Evolutionary conservation across 1,140 invertebrate genomes (phyloP), one percentile per base, ranked within the genome.

Genomic region (Dryas iulia): DNA sequence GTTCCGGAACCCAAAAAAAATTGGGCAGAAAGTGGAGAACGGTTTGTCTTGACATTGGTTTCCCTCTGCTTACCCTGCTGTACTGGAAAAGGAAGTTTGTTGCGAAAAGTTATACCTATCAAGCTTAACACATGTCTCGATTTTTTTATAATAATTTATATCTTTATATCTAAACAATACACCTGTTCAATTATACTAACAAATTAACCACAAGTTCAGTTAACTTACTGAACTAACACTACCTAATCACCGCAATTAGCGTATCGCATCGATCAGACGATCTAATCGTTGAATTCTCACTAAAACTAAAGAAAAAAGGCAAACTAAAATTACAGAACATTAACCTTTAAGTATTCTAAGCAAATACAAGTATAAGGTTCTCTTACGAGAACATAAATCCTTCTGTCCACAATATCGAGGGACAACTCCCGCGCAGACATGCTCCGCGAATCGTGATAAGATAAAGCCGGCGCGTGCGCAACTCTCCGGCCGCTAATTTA

Each of bases 401-500:
- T 77, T 72, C 59, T 69, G 76, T 75, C 68, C 56, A 63, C 71
- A 73, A 65, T 77, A 83, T 77, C 73, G 69, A 77, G 71, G 59
- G 70, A 73, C 69, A 75, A 78, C 75, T 77, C 74, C 74, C 57
- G 81, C 73, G 70, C 81, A 81, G 74, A 77, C 77, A 75, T 77
- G 77, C 70, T 57, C 64, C 69, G 74, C 72, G 77, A 81, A 76
- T 83, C 82, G 82, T 83, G 82, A 86, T 86, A 87, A 88, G 87
- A 90, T 88, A 87, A 76, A 78, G 66, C 69, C 69, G 71, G 82
- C 83, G 82, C 82, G 82, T 82, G 84, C 78, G 76, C 80, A 57
- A 73, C 78, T 80, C 73, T 72, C 83, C 69, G 85, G 75, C 71
- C 79, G 77, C 88, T 90, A 90, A 90, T 90, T 90, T 89, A 90